Percentiles rank a stretch among this genome's conserved stretches.
Conservation (phyloP, 2,888 invertebrate species). For the Epiblema foenella region DNA sequence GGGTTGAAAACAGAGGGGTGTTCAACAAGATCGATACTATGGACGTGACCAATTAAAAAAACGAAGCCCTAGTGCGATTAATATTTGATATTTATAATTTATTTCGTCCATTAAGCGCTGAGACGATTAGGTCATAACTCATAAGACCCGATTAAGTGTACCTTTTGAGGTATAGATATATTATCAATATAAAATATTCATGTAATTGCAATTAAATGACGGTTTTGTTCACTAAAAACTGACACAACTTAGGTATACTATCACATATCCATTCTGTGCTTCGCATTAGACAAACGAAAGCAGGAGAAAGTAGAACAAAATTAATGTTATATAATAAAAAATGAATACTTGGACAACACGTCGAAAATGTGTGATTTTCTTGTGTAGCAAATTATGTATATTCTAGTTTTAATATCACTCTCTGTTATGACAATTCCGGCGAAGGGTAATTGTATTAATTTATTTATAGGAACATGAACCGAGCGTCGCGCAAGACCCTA, state of each 20-base stretch:
- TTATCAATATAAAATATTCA: neutral
- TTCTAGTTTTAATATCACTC: slow-evolving; percentile 9
- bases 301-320: neutral
- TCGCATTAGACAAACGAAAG: too few species aligned
- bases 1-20: slow-evolving; percentile 59
- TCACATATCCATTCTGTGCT: too few species aligned
- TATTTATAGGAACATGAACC: neutral
- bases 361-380: neutral
- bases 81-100: slow-evolving; percentile 58
- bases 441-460: slow-evolving; percentile 15
- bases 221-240: neutral
- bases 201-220: too few species aligned
- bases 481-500: neutral
- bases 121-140: slow-evolving; percentile 15
- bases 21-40: slow-evolving; percentile 63
- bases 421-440: slow-evolving; percentile 18
- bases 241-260: too few species aligned
- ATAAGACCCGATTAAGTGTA: neutral
- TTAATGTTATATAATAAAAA: neutral
- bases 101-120: slow-evolving; percentile 49
- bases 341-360: neutral
- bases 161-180: neutral
- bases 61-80: slow-evolving; percentile 53
- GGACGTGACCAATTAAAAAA: slow-evolving; percentile 63
- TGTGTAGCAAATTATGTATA: neutral